These are phyloP conservation scores for Siphonodentalium dalli DNA, from an alignment of 2,888 invertebrate genomes.

Conservation along the genomic window DNA sequence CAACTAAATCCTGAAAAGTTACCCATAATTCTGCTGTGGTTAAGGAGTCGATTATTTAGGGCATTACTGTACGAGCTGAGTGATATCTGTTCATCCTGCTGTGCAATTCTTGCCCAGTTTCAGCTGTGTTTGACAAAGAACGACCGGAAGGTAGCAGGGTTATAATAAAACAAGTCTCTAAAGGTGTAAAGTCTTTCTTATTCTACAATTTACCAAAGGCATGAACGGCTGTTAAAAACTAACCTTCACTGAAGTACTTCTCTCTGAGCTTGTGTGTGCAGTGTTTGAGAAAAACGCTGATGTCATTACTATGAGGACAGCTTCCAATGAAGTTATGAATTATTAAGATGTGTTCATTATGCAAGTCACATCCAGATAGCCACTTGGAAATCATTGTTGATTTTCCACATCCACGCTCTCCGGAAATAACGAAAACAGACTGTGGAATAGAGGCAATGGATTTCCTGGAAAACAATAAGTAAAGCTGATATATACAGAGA, in stretches of 20 bases:
- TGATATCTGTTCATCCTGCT: no score
- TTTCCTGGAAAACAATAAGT: constrained; percentile 25
- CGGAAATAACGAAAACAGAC: constrained; percentile 48
- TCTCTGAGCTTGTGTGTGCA: constrained; percentile 36
- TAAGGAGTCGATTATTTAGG: no score
- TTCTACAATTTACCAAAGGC: no score
- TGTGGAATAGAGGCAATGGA: constrained; percentile 28
- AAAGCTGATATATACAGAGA: no score
- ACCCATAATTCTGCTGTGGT: no score
- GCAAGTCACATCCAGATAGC: constrained; percentile 45
- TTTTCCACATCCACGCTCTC: constrained; percentile 60
- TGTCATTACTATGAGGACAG: constrained; percentile 45
- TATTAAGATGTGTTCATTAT: constrained; percentile 43
- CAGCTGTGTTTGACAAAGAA: no score
- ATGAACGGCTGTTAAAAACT: background rate
- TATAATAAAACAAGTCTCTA: no score
- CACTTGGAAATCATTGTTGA: constrained; percentile 54
- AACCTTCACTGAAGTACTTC: constrained; percentile 34
- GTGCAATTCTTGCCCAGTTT: no score
- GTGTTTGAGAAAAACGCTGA: constrained; percentile 42
- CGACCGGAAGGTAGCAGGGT: no score
- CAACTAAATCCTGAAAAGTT: no score
- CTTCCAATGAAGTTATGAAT: constrained; percentile 52
- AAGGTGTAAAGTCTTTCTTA: no score
- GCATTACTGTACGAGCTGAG: no score